Conservation (phyloP, 2,113 vertebrate species). For the Melanocharis versteri region DNA sequence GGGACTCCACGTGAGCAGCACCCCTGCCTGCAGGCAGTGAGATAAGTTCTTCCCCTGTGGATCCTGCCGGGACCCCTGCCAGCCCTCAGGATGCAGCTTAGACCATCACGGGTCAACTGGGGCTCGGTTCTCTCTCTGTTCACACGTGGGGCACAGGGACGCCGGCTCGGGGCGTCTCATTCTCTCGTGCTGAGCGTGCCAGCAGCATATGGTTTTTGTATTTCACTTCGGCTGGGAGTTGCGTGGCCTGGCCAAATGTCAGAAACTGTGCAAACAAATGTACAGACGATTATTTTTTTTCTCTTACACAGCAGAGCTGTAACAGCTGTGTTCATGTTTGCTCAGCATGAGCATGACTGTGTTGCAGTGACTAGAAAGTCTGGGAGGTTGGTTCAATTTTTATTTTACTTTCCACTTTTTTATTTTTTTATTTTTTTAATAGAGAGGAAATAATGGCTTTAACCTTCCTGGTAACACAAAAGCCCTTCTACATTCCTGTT, state of each 20-base stretch:
- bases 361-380: neutral
- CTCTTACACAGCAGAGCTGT: neutral
- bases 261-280: neutral
- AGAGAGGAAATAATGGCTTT: neutral
- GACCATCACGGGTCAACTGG: fast-evolving
- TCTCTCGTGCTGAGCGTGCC: fast-evolving
- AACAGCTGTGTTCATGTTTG: neutral
- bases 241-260: neutral
- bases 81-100: neutral
- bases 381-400: neutral
- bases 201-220: neutral
- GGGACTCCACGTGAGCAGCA: fast-evolving
- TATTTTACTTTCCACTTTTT: fast-evolving
- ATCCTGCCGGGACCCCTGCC: fast-evolving
- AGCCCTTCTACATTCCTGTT: neutral
- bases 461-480: neutral
- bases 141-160: fast-evolving
- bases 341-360: neutral
- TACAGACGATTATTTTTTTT: neutral
- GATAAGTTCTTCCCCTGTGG: fast-evolving
- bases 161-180: neutral
- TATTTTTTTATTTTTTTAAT: neutral
- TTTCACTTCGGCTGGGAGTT: slow-evolving; percentile 8
- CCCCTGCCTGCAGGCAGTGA: neutral
- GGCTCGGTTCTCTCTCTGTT: neutral